Evolutionary conservation across 2,888 invertebrate genomes (phyloP), one percentile per base, ranked within the genome.

Genomic region (Hipparchia sbordonii): DNA sequence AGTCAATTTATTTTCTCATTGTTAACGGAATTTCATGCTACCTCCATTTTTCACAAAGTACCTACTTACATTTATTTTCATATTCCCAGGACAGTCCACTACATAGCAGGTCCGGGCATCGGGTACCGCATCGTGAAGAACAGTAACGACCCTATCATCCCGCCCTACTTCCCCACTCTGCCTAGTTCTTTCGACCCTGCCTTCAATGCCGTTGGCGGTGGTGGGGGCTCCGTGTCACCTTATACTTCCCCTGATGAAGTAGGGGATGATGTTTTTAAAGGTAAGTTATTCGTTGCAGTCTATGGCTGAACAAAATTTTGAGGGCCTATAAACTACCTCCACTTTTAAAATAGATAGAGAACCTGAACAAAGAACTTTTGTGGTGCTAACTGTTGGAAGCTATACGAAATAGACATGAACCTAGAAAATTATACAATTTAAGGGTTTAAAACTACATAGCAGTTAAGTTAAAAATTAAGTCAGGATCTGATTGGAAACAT

Each of bases 101-200:
- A 97, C 85, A 96, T 96, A 78, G 97, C 97, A 0, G 97, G 97
- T 0, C 96, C 97, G 0, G 96, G 95, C 12, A 97, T 97, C 65
- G 97, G 97, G 0, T 97, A 97, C 82, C 94, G 96, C 61, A 95
- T 97, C 2, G 91, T 97, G 9, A 95, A 96, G 85, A 96, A 95
- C 78, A 95, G 95, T 72, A 95, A 96, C 81, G 96, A 96, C 52
- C 96, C 96, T 0, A 95, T 94, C 84, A 93, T 95, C 72, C 95
- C 95, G 0, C 89, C 95, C 0, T 93, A 95, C 77, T 95, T 95
- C 87, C 95, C 95, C 4, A 94, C 95, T 2, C 89, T 95, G 56
- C 95, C 95, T 0, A 94, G 95, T 76, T 92, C 94, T 8, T 94
- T 95, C 75, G 94, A 94, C 76, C 93, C 93, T 5, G 90, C 90